Conservation (phyloP, 1,140 invertebrate species). For the Diploscapter pachys region DNA sequence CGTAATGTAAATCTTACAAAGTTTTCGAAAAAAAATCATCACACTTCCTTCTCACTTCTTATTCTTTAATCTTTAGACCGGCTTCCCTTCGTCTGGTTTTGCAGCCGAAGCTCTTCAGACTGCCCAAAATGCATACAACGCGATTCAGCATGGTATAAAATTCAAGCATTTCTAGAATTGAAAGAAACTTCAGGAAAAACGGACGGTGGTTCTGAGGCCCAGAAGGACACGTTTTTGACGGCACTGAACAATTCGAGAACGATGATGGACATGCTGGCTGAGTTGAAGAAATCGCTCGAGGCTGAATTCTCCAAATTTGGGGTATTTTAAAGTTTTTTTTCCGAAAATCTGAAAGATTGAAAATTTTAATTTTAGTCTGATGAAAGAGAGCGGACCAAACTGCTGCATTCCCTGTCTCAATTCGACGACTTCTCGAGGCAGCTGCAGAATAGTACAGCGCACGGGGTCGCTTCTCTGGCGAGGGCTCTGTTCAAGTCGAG, state of each 20-base stretch:
- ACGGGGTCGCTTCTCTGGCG: slow-evolving; percentile 61
- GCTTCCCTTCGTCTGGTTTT: slow-evolving; percentile 61
- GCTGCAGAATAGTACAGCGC: background rate
- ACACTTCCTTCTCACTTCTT: too few relatives aligned
- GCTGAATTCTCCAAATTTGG: slow-evolving; percentile 1
- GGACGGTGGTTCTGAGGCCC: slow-evolving; percentile 39
- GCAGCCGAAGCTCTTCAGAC: slow-evolving; percentile 55
- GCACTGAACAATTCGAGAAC: slow-evolving; percentile 25
- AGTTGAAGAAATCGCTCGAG: slow-evolving; percentile 3
- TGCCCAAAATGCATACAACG: slow-evolving; percentile 52
- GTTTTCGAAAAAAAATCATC: too few relatives aligned
- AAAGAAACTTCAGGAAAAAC: slow-evolving; percentile 33
- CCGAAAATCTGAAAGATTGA: slow-evolving; percentile 16
- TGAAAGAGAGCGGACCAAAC: slow-evolving; percentile 66
- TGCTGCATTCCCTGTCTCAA: slow-evolving; percentile 37
- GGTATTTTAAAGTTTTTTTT: slow-evolving; percentile 14
- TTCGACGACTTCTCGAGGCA: slow-evolving; percentile 31
- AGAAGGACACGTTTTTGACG: slow-evolving; percentile 21
- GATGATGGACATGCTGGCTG: background rate
- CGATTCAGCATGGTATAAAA: slow-evolving; percentile 45
- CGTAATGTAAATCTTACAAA: slow-evolving; percentile 64
- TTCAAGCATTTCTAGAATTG: background rate
- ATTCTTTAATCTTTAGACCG: slow-evolving; percentile 72
- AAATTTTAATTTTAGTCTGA: slow-evolving; percentile 63
- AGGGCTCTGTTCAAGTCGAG: slow-evolving; percentile 79